Base-by-base conservation (phyloP, 2,888 invertebrate species). In the Embidobia sp. region DNA sequence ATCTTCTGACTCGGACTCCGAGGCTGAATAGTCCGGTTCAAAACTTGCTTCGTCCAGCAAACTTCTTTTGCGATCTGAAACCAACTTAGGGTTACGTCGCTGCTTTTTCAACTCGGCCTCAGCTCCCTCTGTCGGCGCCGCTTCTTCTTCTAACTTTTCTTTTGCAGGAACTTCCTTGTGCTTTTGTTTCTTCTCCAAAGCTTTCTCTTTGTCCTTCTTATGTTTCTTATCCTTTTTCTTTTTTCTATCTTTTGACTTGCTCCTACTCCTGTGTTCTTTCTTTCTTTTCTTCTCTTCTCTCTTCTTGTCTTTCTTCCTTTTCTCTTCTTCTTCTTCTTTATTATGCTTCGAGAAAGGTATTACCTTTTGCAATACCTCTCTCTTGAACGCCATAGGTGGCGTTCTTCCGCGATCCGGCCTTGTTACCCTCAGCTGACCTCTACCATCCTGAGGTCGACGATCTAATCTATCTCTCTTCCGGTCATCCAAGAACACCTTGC, bases 11-110 rank as follows among this genome's bases (percentile, higher is more conserved):
- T 94, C 94, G 13, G 91, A 92, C 72, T 94, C 94, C 3, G 93
- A 91, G 80, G 92, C 93, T 79, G 94, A 94, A 86, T 95, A 94
- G 85, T 95, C 94, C 0, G 94, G 94, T 83, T 94, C 94, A 84
- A 94, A 94, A 84, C 91, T 93, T 0, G 94, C 92, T 88, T 95
- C 95, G 81, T 95, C 94, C 35, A 94, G 88, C 3, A 92, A 92
- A 5, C 93, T 92, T 82, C 94, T 93, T 81, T 94, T 93, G 77
- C 93, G 90, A 85, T 92, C 92, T 0, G 91, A 90, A 18, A 91
- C 91, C 1, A 88, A 80, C 79, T 89, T 84, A 0, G 86, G 86
- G 81, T 87, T 88, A 31, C 87, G 85, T 7, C 89, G 78, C 31
- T 84, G 83, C 22, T 87, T 88, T 19, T 81, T 80, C 82, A 75